Evolutionary conservation across 2,113 vertebrate genomes (phyloP).

Genomic region (Lutjanus erythropterus): DNA sequence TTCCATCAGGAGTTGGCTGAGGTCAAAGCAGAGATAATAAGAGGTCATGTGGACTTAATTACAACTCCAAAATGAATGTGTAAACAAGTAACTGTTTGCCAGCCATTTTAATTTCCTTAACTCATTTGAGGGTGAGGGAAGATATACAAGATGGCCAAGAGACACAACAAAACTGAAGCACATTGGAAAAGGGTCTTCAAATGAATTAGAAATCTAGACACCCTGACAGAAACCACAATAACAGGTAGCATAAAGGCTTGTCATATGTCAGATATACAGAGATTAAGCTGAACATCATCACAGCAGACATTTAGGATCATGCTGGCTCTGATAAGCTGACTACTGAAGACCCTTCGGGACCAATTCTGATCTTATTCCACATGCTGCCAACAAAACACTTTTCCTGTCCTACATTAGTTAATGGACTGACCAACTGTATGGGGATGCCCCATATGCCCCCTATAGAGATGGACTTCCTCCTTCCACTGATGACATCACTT

Average conservation of each 20-base stretch:
- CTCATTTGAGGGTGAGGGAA: background rate
- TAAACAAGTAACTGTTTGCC: no score
- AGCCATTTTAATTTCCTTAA: background rate
- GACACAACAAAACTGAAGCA: background rate
- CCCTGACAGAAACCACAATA: background rate
- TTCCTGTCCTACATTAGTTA: conserved; percentile 57
- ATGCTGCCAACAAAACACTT: conserved; percentile 30
- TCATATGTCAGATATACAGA: background rate
- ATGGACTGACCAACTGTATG: conserved; percentile 38
- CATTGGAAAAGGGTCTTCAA: background rate
- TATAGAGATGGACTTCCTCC: conserved; percentile 75
- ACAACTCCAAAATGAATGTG: no score
- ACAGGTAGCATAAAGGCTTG: background rate
- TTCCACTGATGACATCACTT: conserved; percentile 70
- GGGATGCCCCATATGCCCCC: conserved; percentile 55
- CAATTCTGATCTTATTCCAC: conserved; percentile 19
- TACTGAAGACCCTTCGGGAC: conserved; percentile 15
- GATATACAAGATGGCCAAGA: no score
- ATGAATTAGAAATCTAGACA: background rate
- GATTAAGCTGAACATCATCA: background rate
- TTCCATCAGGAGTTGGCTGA: no score
- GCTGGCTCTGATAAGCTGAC: background rate
- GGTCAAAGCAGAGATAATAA: no score
- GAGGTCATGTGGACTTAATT: no score
- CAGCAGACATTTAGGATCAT: background rate